Conservation (phyloP, 1,140 invertebrate genomes). For the Drosophila gunungcola region DNA sequence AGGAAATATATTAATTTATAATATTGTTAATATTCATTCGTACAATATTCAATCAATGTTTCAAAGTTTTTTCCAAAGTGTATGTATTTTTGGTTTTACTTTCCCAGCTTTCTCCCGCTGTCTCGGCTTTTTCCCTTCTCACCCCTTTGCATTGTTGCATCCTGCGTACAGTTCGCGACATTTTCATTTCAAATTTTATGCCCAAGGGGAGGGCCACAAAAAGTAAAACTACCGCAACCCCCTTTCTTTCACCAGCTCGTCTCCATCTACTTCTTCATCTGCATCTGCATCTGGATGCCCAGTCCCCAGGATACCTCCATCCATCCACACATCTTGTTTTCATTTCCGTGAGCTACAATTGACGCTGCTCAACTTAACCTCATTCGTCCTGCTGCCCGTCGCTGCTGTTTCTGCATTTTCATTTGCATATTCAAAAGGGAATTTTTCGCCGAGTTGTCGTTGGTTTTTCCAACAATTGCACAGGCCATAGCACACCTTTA, state of each 20-base stretch:
- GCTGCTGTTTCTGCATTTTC: conserved; percentile 60
- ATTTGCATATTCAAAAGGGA: conserved; percentile 75
- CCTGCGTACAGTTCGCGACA: conserved; percentile 68
- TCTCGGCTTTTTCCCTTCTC: conserved; percentile 8
- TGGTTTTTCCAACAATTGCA: conserved; percentile 52
- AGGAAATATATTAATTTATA: too few relatives aligned
- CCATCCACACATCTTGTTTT: conserved; percentile 74
- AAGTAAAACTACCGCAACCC: conserved; percentile 57
- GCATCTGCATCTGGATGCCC: conserved; percentile 19
- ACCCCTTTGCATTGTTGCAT: conserved; percentile 69
- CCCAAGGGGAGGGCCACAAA: conserved; percentile 70
- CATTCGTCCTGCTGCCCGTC: conserved; percentile 63
- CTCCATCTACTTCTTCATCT: conserved; percentile 11
- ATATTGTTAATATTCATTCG: too few relatives aligned
- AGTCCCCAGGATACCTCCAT: not conserved
- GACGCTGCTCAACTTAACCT: conserved; percentile 83
- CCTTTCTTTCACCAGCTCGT: conserved; percentile 12
- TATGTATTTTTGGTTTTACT: not conserved
- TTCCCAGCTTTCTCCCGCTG: not conserved
- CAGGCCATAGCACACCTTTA: conserved; percentile 55
- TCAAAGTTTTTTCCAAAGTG: not conserved
- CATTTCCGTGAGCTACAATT: conserved; percentile 83
- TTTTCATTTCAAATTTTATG: conserved; percentile 83
- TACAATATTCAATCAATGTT: not conserved
- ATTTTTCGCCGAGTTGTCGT: conserved; percentile 49